phyloP scores from a whole-genome alignment of 2,888 invertebrate genomes.

The Hipparchia sbordonii region DNA sequence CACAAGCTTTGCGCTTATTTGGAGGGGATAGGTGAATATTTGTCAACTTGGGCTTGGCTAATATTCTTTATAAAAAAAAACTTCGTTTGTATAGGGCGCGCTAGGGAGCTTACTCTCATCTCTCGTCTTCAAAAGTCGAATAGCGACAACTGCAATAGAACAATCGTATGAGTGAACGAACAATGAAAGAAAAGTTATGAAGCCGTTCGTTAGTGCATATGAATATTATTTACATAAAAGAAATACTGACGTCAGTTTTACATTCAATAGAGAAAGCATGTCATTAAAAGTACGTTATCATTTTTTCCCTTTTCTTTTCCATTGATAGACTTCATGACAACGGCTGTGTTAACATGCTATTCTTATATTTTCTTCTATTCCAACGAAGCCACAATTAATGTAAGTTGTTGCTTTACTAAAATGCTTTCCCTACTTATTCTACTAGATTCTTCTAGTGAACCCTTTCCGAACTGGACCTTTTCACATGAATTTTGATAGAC shows the following conservation, averaged over 20 bases:
- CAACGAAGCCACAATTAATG: background rate
- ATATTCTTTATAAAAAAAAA: no score
- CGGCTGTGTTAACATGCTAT: slow-evolving; percentile 1
- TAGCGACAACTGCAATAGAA: background rate
- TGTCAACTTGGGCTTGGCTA: no score
- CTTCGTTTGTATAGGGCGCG: no score
- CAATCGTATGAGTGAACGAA: slow-evolving; percentile 21
- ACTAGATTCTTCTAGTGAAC: no score
- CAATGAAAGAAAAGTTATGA: slow-evolving; percentile 31
- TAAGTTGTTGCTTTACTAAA: background rate
- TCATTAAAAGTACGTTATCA: slow-evolving; percentile 12
- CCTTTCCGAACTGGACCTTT: no score
- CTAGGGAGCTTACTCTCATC: no score
- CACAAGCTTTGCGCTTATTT: no score
- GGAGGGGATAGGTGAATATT: no score
- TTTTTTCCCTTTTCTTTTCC: slow-evolving; percentile 3
- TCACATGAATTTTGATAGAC: no score
- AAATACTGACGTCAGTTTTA: slow-evolving; percentile 9
- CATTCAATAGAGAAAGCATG: slow-evolving; percentile 3
- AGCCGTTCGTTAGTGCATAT: slow-evolving; percentile 29
- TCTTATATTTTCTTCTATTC: background rate
- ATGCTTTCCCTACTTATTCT: background rate
- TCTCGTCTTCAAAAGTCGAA: no score
- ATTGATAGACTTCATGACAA: slow-evolving; percentile 12
- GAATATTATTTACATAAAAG: slow-evolving; percentile 26